Conservation (phyloP, 2,888 invertebrate genomes). For the Ptychoptera contaminata region DNA sequence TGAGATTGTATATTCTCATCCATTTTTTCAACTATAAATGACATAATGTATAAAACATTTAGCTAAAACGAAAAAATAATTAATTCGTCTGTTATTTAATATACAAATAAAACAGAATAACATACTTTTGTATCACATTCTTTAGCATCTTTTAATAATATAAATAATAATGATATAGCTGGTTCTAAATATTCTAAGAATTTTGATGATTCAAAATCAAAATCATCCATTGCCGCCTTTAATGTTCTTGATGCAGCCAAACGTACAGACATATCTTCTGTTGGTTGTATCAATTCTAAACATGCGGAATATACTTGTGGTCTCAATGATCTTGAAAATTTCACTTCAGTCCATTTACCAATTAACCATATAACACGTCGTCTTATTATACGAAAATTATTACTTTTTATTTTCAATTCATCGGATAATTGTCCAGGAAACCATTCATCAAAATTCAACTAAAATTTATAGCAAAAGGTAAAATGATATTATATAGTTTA, state of each 20-base stretch:
- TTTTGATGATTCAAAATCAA: conserved; percentile 76
- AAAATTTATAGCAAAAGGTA: not conserved
- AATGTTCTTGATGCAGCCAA: conserved; percentile 68
- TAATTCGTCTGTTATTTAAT: conserved; percentile 21
- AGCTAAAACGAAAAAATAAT: conserved; percentile 37
- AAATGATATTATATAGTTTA: not conserved
- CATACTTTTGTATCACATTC: conserved; percentile 83
- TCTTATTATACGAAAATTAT: conserved; percentile 70
- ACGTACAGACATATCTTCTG: conserved; percentile 79
- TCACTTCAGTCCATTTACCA: conserved; percentile 67
- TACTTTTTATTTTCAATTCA: conserved; percentile 67
- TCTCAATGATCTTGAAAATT: conserved; percentile 59
- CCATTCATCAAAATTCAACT: conserved; percentile 89
- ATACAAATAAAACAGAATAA: conserved; percentile 8
- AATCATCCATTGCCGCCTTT: conserved; percentile 74
- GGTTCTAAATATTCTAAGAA: conserved; percentile 72
- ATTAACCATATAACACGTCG: conserved; percentile 73
- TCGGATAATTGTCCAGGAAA: conserved; percentile 64
- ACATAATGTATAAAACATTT: conserved; percentile 80
- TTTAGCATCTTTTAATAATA: conserved; percentile 67
- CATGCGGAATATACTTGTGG: conserved; percentile 68
- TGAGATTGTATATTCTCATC: conserved; percentile 53
- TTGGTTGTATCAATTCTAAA: conserved; percentile 51
- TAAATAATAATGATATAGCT: conserved; percentile 64
- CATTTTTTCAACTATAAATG: conserved; percentile 76